Evolutionary conservation across 2,797 vertebrate species (phyloP).

Genomic region (Sebastes trivittatus): DNA sequence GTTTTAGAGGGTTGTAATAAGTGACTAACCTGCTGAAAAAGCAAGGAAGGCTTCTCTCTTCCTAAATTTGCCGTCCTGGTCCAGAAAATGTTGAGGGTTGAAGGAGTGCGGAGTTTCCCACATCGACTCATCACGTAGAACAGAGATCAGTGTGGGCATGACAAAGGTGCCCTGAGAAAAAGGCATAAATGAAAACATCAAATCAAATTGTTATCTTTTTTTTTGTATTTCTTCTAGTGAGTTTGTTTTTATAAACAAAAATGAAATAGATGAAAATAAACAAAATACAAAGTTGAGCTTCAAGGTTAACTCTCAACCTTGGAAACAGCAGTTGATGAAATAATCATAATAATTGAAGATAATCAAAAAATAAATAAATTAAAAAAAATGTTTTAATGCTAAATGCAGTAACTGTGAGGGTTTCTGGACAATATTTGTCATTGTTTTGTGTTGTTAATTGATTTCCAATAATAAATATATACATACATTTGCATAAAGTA

Average conservation of each 20-base stretch:
- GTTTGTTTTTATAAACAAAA: background rate
- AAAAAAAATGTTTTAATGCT: too few species aligned
- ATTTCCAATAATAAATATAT: too few species aligned
- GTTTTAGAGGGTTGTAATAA: background rate
- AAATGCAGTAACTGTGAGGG: too few species aligned
- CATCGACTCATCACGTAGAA: slow-evolving; percentile 55
- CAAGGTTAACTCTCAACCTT: background rate
- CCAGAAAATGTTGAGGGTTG: slow-evolving; percentile 73
- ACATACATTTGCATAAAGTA: too few species aligned
- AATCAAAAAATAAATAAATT: background rate
- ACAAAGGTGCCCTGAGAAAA: slow-evolving; percentile 59
- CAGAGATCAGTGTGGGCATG: slow-evolving; percentile 37
- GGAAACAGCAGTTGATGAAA: background rate
- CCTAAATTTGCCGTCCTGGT: slow-evolving; percentile 61
- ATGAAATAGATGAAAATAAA: background rate
- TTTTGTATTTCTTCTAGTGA: background rate
- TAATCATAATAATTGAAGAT: background rate
- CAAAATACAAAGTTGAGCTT: background rate
- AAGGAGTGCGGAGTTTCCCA: slow-evolving; percentile 73
- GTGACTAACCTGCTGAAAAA: slow-evolving; percentile 80
- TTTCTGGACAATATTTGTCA: too few species aligned
- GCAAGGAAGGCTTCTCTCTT: slow-evolving; percentile 81
- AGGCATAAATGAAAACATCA: background rate
- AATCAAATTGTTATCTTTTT: background rate
- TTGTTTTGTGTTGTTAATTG: too few species aligned